Conservation (phyloP, 2,113 vertebrate species). For the Cephalophus harveyi region DNA sequence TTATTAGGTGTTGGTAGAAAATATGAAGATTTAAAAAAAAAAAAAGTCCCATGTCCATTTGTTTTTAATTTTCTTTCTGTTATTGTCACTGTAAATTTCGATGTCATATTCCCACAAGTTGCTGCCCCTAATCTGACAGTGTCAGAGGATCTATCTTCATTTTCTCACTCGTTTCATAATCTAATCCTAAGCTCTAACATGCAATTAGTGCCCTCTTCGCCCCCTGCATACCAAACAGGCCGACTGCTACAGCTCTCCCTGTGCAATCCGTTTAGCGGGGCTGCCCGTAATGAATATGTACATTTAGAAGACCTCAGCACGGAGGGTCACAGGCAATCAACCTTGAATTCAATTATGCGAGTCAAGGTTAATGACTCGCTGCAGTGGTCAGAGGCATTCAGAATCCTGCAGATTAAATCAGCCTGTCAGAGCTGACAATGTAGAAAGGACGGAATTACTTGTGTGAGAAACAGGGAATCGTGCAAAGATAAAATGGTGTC, state of each 20-base stretch:
- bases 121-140: slow-evolving; percentile 98
- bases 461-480: slow-evolving; percentile 77
- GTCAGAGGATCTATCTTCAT: slow-evolving; percentile 99
- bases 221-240: slow-evolving; percentile 90
- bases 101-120: slow-evolving; percentile 81
- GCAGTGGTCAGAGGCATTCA: slow-evolving; percentile 95
- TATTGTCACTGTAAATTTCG: slow-evolving; percentile 87
- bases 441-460: slow-evolving; percentile 80
- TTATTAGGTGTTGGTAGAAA: slow-evolving; percentile 55
- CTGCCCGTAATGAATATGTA: slow-evolving; percentile 99
- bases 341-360: slow-evolving; percentile 99
- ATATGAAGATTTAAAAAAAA: slow-evolving; percentile 39
- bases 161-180: slow-evolving; percentile 99
- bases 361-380: slow-evolving; percentile 99
- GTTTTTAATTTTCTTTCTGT: slow-evolving; percentile 75
- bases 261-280: slow-evolving; percentile 97
- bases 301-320: slow-evolving; percentile 92
- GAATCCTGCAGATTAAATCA: slow-evolving; percentile 93
- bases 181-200: slow-evolving; percentile 98
- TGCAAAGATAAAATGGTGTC: slow-evolving; percentile 87
- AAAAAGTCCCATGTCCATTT: slow-evolving; percentile 49
- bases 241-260: slow-evolving; percentile 94
- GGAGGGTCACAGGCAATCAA: slow-evolving; percentile 99
- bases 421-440: slow-evolving; percentile 93
- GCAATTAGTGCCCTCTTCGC: slow-evolving; percentile 98